Percentiles rank a stretch among this genome's conserved stretches.
Evolutionary conservation across 2,113 vertebrate species (phyloP).

Genomic region (Sinocyclocheilus anophthalmus): DNA sequence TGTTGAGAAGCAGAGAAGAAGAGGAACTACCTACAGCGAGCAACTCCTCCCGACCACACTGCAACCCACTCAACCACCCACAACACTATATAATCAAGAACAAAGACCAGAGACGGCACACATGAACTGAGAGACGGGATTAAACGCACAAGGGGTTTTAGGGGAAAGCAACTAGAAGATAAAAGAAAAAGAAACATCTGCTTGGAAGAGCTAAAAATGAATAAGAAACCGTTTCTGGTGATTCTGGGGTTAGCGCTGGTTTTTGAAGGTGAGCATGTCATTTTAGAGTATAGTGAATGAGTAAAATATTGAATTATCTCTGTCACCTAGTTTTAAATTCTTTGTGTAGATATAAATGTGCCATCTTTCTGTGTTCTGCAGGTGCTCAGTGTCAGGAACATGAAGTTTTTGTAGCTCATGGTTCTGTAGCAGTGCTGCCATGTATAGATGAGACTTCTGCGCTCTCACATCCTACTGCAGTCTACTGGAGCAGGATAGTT

Average conservation of each 20-base stretch:
- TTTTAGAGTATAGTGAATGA: not conserved
- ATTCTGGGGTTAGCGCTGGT: not conserved
- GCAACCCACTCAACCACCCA: constrained; percentile 43
- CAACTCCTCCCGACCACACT: constrained; percentile 15
- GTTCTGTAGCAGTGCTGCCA: constrained; percentile 68
- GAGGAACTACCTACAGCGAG: constrained; percentile 60
- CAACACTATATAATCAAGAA: constrained; percentile 62
- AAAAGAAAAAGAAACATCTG: constrained; percentile 10
- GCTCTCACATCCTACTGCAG: not conserved
- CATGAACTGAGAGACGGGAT: constrained; percentile 12
- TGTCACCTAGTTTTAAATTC: not conserved
- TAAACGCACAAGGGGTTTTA: not conserved
- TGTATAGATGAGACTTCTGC: constrained; percentile 47
- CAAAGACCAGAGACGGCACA: constrained; percentile 15
- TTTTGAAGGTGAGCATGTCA: constrained; percentile 27
- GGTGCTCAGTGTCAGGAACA: constrained; percentile 33
- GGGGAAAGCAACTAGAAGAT: not conserved
- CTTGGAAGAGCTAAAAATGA: not conserved
- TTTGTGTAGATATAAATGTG: not conserved
- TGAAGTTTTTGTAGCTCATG: constrained; percentile 67
- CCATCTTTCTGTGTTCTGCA: constrained; percentile 43
- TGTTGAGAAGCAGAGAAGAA: constrained; percentile 24
- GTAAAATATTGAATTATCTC: not conserved
- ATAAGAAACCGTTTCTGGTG: not conserved
- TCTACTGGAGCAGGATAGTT: constrained; percentile 64